Base-by-base conservation (phyloP, 23 tunicate species). In the Ascidia mentula region DNA sequence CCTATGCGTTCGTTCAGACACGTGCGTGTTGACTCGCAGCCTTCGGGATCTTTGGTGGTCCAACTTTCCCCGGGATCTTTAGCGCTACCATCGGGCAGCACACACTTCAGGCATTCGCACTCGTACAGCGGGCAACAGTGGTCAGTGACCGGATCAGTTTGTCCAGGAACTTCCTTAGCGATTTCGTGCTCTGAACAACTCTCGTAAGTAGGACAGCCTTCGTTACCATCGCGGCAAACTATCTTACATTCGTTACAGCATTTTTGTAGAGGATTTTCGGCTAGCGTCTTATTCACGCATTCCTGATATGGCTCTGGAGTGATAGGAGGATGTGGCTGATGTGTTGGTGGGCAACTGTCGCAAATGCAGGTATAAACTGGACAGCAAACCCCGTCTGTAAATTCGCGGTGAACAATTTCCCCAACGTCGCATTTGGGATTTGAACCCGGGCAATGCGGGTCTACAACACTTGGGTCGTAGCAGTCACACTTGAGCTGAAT, bases 251-350 rank as follows among this genome's bases (percentile, higher is more conserved):
- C 39, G 6, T 35, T 35, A 36, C 74, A 71, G 13, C 74, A 71
- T 18, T 71, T 71, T 36, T 71, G 74, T 36, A 71, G 35, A 3
- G 74, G 74, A 31, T 71, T 71, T 12, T 71, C 74, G 24, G 31
- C 74, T 17, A 71, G 6, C 17, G 74, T 71, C 32, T 71, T 36
- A 22, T 71, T 36, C 32, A 34, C 39, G 9, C 30, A 71, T 71
- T 71, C 35, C 13, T 71, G 36, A 36, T 71, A 71, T 3, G 74
- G 13, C 1, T 26, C 65, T 9, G 65, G 65, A 5, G 65, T 53
- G 22, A 20, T 26, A 5, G 65, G 65, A 20, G 65, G 65, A 9
- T 53, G 24, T 3, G 65, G 65, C 2, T 53, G 65, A 9, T 53
- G 24, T 5, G 65, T 53, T 3, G 65, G 65, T 28, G 65, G 65